Base-by-base conservation (phyloP, 2,888 invertebrate genomes). In the Trissolcus brochymenae region DNA sequence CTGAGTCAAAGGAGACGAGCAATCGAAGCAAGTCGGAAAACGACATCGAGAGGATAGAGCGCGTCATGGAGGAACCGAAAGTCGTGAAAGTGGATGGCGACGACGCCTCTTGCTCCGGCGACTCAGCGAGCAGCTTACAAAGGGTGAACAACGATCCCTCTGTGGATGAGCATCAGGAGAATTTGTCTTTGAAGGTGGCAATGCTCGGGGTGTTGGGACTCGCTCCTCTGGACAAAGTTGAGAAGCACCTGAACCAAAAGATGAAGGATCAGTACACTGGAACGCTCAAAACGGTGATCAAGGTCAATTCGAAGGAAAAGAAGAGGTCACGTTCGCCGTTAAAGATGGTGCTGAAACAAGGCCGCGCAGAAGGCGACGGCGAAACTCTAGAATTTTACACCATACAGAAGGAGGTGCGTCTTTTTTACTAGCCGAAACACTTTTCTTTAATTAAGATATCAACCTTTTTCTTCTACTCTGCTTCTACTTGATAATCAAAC, bases 231-330 rank as follows among this genome's bases (percentile, higher is more conserved):
- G 93, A 94, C 83, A 94, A 93, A 6, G 94, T 94, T 0, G 86
- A 87, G 0, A 94, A 94, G 79, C 81, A 86, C n/a, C 59, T 85
- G 65, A 85, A 80, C 53, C 84, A 86, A 72, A 87, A 87, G 66
- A 93, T 93, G n/a, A 76, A 91, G 57, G 92, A 92, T 70, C 16
- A 92, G 82, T 95, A 94, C 84, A 95, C 95, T 2, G 96, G 96
- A 46, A 95, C 95, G 0, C 87, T 96, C 79, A 96, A 95, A 87
- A 95, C 95, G 82, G 94, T 96, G 82, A 96, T 96, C 82, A 95
- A 95, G 89, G 89, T 95, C 79, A 83, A 74, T n/a, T 82, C 86
- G 19, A 88, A 88, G 76, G 87, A 88, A 54, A 86, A 91, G 88
- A 93, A 92, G 80, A 89, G 90, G 41, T 92, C 92, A 62, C 91